A percentile compares a stretch with the other conserved stretches of the same genome.
phyloP scores from a whole-genome alignment of 37 sponge, comb jelly and placozoan species.

The Axinella damicornis region DNA sequence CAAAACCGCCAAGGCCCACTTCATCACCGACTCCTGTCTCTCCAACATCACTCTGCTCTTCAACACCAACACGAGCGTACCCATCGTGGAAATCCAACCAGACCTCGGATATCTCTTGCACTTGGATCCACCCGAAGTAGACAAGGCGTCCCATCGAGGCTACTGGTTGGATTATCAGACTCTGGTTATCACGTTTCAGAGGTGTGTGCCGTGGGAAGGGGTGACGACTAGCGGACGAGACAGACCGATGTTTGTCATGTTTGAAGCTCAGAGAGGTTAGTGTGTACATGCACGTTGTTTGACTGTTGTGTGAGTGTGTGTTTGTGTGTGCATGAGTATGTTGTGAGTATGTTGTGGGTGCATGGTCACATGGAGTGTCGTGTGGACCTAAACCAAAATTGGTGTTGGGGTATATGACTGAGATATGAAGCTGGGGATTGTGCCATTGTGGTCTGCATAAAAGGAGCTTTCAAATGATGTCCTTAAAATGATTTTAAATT shows the following conservation, averaged over 20 bases:
- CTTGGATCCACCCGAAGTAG: conserved; percentile 15
- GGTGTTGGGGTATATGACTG: too few species aligned
- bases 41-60: conserved; percentile 26
- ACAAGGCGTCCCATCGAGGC: conserved; percentile 5
- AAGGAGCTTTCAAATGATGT: too few species aligned
- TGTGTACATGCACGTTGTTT: background rate
- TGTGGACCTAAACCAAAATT: background rate
- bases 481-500: too few species aligned
- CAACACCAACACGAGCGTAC: conserved; percentile 31
- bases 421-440: too few species aligned
- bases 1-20: background rate
- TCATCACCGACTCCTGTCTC: conserved; percentile 6
- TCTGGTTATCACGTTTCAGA: conserved; percentile 25
- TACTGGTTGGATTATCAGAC: conserved; percentile 46
- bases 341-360: too few species aligned
- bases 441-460: too few species aligned
- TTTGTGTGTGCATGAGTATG: background rate
- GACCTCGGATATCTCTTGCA: conserved; percentile 12
- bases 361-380: background rate
- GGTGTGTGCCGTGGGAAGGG: background rate
- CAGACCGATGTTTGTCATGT: conserved; percentile 20
- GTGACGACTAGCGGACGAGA: background rate
- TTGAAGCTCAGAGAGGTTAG: conserved; percentile 39
- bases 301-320: background rate
- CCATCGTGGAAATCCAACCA: conserved; percentile 14